These are phyloP conservation scores for Herpailurus yagouaroundi DNA, from an alignment of 2,113 vertebrate species.

Conservation along the genomic window DNA sequence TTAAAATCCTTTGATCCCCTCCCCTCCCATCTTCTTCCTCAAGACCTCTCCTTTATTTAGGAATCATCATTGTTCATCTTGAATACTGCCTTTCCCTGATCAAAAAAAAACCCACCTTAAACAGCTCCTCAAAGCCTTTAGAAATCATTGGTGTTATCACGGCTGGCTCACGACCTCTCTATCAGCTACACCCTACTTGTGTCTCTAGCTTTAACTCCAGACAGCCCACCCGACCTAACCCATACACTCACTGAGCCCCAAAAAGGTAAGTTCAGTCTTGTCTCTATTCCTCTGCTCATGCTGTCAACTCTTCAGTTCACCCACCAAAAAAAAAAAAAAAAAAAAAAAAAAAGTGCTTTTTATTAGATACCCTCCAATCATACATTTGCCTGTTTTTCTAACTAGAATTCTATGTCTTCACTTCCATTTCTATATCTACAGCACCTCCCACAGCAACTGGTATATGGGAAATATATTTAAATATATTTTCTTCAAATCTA, in stretches of 20 bases:
- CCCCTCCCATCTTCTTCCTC: background rate
- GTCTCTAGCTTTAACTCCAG: background rate
- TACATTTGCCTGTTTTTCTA: background rate
- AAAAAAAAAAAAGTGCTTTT: background rate
- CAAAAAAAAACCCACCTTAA: background rate
- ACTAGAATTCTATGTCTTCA: background rate
- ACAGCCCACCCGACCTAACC: background rate
- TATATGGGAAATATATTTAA: background rate
- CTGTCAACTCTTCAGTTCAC: background rate
- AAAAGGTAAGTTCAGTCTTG: background rate
- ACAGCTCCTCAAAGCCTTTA: background rate
- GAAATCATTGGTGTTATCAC: background rate
- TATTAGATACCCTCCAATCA: background rate
- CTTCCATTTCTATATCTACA: background rate
- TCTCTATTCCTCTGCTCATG: background rate
- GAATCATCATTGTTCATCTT: background rate
- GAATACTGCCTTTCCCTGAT: background rate
- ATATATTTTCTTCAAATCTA: background rate
- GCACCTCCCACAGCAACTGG: background rate
- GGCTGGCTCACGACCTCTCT: background rate
- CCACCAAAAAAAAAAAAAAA: background rate
- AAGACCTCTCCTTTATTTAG: background rate
- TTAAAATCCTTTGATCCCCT: background rate
- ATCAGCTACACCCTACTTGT: background rate
- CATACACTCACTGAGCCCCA: background rate